Conservation (phyloP, 2,113 vertebrate genomes). For the Xiphophorus couchianus region DNA sequence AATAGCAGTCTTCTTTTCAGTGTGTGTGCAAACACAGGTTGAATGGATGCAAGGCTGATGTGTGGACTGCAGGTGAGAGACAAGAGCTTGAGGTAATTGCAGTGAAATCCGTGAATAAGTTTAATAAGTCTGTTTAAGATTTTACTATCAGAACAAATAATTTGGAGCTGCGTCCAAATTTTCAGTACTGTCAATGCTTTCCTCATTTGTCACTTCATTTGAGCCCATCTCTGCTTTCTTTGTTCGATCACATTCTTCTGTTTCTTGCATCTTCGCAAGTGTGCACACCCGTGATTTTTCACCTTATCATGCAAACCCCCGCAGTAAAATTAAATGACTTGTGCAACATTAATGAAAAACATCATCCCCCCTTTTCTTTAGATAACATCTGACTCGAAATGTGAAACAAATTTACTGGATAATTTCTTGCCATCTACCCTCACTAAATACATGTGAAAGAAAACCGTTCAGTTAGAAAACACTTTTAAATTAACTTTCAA, state of each 20-base stretch:
- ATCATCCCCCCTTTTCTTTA: too few relatives aligned
- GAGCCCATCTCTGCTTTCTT: background rate
- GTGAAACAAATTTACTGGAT: background rate
- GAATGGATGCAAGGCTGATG: slow-evolving; percentile 23
- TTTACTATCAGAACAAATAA: background rate
- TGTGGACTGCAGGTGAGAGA: slow-evolving; percentile 42
- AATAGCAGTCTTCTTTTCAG: slow-evolving; percentile 20
- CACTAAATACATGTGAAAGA: too few relatives aligned
- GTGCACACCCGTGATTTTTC: background rate
- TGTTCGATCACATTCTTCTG: background rate
- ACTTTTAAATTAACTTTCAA: background rate
- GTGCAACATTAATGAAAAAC: too few relatives aligned
- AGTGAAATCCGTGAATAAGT: slow-evolving; percentile 10
- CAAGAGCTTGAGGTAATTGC: slow-evolving; percentile 37
- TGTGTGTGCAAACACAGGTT: slow-evolving; percentile 50
- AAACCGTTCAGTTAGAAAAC: too few relatives aligned
- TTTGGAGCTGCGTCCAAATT: background rate
- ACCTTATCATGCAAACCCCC: background rate
- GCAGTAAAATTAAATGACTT: too few relatives aligned
- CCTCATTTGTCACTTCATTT: background rate
- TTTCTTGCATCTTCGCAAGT: background rate
- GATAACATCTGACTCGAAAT: too few relatives aligned
- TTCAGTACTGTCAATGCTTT: background rate
- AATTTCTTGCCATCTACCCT: background rate
- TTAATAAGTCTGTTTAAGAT: slow-evolving; percentile 10